Evolutionary conservation across 30 jellyfish, hydroid and myxozoan species (phyloP).

Genomic region (Hydractinia symbiolongicarpus): DNA sequence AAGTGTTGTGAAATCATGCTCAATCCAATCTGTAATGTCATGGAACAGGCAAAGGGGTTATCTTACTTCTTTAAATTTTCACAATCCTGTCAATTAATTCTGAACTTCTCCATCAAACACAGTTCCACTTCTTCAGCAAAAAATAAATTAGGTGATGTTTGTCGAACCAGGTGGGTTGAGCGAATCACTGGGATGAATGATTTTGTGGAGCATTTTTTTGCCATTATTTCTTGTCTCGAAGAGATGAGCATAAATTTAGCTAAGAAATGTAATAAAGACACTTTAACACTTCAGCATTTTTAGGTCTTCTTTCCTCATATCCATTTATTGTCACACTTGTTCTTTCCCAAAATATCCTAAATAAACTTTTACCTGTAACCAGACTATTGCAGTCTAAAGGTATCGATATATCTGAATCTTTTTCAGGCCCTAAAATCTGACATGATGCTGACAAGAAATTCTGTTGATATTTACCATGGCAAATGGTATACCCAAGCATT

Average conservation of each 20-base stretch:
- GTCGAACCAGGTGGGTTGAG: background rate
- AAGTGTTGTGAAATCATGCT: slow-evolving; percentile 45
- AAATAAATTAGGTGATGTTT: background rate
- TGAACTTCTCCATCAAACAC: background rate
- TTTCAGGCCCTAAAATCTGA: too few species aligned
- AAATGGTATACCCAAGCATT: too few species aligned
- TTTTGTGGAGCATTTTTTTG: background rate
- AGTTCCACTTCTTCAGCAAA: background rate
- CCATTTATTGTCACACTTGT: background rate
- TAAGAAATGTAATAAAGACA: slow-evolving; percentile 10
- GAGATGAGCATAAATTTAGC: slow-evolving; percentile 1
- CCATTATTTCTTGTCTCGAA: slow-evolving; percentile 17
- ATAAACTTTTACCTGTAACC: too few species aligned
- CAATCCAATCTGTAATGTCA: slow-evolving; percentile 35
- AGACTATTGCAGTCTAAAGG: too few species aligned
- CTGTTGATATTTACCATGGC: too few species aligned
- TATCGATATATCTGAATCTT: too few species aligned
- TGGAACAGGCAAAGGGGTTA: slow-evolving; percentile 31
- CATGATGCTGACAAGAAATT: too few species aligned
- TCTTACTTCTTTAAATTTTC: background rate
- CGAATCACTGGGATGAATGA: background rate
- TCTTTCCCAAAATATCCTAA: background rate
- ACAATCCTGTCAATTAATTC: background rate
- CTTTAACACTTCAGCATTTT: too few species aligned
- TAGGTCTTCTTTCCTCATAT: too few species aligned